phyloP scores from a whole-genome alignment of 2,888 invertebrate genomes.

The Rugalucina vietnamica region DNA sequence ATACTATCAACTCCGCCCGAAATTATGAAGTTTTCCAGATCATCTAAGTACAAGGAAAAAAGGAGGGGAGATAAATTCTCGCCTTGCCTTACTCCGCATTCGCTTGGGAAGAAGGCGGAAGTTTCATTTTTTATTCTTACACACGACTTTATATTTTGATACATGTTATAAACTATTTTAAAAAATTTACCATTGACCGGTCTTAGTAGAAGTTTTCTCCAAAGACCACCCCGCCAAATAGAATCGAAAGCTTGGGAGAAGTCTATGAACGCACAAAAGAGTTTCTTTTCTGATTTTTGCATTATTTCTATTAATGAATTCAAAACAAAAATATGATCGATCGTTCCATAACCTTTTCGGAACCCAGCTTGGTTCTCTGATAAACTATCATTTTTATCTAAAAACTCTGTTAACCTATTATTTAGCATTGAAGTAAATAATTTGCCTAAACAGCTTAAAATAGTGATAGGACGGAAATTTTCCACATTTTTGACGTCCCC shows the following conservation, averaged over 20 bases:
- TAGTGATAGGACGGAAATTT: conserved; percentile 39
- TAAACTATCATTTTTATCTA: conserved; percentile 27
- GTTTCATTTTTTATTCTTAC: conserved; percentile 8
- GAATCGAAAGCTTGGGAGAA: conserved; percentile 44
- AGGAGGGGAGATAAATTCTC: conserved; percentile 28
- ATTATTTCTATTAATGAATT: conserved; percentile 9
- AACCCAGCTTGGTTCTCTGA: conserved; percentile 43
- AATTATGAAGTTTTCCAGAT: conserved; percentile 26
- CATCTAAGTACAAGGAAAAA: conserved; percentile 36
- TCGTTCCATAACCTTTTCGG: conserved; percentile 28
- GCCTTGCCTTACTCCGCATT: conserved; percentile 16
- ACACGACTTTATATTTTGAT: conserved; percentile 34
- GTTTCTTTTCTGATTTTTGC: conserved; percentile 4
- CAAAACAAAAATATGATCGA: conserved; percentile 36
- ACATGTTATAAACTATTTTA: neutral
- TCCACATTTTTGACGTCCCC: neutral
- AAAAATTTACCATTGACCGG: neutral
- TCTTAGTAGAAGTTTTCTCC: neutral
- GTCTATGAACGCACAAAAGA: conserved; percentile 40
- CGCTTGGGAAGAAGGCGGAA: conserved; percentile 24
- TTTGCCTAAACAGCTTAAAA: conserved; percentile 41
- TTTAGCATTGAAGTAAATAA: conserved; percentile 34
- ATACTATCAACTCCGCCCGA: neutral
- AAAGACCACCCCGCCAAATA: conserved; percentile 22
- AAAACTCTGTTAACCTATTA: conserved; percentile 20